Conservation (phyloP, 1,140 invertebrate species). For the Bombus cullumanus region DNA sequence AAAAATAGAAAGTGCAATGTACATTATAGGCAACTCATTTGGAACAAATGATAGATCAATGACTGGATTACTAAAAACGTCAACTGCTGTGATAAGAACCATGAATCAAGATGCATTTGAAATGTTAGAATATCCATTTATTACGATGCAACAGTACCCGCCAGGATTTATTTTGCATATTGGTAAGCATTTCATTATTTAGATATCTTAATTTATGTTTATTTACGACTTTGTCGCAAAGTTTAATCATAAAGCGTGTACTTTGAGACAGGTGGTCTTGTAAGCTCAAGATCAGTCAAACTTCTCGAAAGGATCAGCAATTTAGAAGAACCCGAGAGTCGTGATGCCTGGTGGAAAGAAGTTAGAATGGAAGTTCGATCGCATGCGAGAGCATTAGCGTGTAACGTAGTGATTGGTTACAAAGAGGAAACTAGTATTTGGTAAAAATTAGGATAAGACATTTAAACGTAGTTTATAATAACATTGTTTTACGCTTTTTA, state of each 20-base stretch:
- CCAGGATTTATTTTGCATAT: conserved; percentile 94
- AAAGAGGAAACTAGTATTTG: conserved; percentile 94
- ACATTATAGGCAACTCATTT: conserved; percentile 86
- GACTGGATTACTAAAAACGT: conserved; percentile 75
- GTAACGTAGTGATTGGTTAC: conserved; percentile 97
- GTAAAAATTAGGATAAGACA: conserved; percentile 81
- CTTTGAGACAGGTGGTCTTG: conserved; percentile 88
- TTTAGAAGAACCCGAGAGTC: conserved; percentile 93
- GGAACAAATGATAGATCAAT: conserved; percentile 85
- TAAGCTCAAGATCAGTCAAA: conserved; percentile 94
- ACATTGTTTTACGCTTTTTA: background rate
- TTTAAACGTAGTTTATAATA: background rate
- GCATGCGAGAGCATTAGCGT: conserved; percentile 94
- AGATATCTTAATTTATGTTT: too few species aligned
- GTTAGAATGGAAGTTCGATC: conserved; percentile 96
- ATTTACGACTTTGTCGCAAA: background rate
- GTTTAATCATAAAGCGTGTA: conserved; percentile 27
- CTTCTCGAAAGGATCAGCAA: conserved; percentile 91
- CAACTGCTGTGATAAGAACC: conserved; percentile 83
- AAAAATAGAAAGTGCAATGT: background rate
- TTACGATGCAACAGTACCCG: conserved; percentile 96
- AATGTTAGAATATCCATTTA: conserved; percentile 97
- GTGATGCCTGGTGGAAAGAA: conserved; percentile 98
- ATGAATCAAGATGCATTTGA: conserved; percentile 89
- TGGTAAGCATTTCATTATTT: conserved; percentile 83